Evolutionary conservation across 2,797 vertebrate species (phyloP).

Genomic region (Xyrichtys novacula): DNA sequence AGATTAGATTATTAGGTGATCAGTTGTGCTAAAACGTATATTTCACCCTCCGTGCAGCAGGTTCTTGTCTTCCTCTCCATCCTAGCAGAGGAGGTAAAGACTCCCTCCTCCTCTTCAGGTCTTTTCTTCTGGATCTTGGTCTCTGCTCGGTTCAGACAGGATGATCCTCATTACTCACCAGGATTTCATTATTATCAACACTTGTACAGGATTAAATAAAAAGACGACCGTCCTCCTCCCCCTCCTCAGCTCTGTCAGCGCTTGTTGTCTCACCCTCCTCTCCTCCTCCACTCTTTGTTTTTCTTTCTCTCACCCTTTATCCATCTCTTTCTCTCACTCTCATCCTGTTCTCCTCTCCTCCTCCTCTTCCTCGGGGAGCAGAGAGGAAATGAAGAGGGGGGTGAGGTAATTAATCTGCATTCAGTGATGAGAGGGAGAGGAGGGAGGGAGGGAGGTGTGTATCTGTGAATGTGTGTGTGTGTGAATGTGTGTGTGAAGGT

Average conservation of each 20-base stretch:
- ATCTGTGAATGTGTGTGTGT: background rate
- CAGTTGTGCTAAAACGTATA: no score
- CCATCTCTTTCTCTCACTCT: slow-evolving; percentile 26
- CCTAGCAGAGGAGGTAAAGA: background rate
- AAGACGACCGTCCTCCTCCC: slow-evolving; percentile 26
- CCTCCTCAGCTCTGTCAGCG: slow-evolving; percentile 8
- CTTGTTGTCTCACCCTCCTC: slow-evolving; percentile 11
- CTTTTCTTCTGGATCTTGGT: background rate
- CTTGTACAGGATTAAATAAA: slow-evolving; percentile 47
- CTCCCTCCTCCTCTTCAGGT: slow-evolving; percentile 15
- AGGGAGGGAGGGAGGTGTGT: slow-evolving; percentile 1
- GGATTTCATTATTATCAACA: slow-evolving; percentile 33
- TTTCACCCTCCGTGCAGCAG: no score
- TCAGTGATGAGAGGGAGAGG: slow-evolving; percentile 33
- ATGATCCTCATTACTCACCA: slow-evolving; percentile 60
- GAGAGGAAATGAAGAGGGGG: slow-evolving; percentile 43
- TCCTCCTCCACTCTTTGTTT: background rate
- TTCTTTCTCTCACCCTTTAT: slow-evolving; percentile 23
- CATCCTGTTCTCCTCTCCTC: slow-evolving; percentile 22
- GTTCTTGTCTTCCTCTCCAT: background rate
- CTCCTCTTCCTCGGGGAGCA: slow-evolving; percentile 43
- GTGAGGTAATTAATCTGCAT: slow-evolving; percentile 65
- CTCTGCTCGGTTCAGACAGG: slow-evolving; percentile 22
- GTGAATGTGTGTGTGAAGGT: slow-evolving; percentile 1
- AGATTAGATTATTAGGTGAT: no score